A percentile compares a stretch with the other conserved stretches of the same genome.
Conservation (phyloP, 2,113 vertebrate genomes). For the Lamprologus sp. region DNA sequence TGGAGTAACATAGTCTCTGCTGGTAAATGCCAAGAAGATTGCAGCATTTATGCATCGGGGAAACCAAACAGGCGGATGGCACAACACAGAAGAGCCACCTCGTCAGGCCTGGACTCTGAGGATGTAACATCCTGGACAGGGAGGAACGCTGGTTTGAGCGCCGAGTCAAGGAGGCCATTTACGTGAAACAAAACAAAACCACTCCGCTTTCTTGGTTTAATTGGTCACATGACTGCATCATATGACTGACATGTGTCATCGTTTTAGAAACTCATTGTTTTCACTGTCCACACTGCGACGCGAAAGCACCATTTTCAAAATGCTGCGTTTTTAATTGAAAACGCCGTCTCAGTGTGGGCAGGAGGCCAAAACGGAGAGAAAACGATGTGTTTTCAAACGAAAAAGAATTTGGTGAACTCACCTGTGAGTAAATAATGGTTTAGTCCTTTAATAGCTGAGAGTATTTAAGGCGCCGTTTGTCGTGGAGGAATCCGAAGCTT, state of each 20-base stretch:
- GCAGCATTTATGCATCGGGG: not conserved
- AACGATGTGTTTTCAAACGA: accelerated
- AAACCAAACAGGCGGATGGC: not conserved
- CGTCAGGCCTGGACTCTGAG: not conserved
- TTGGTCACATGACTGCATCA: not conserved
- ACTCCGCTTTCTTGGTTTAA: accelerated
- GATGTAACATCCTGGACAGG: not conserved
- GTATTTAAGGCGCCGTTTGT: not conserved
- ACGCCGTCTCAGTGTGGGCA: accelerated
- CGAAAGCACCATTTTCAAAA: not conserved
- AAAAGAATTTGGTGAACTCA: not conserved
- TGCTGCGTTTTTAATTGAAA: not conserved
- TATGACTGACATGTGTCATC: not conserved
- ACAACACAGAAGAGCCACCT: not conserved
- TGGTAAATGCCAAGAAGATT: not conserved
- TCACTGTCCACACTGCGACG: accelerated
- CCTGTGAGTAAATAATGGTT: not conserved
- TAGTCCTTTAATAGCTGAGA: not conserved
- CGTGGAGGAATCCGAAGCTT: not conserved
- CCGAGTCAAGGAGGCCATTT: not conserved
- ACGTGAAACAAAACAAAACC: not conserved
- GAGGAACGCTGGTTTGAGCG: not conserved
- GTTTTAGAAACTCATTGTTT: not conserved
- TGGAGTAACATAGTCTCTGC: not conserved
- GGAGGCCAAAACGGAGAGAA: not conserved